Evolutionary conservation across 2,888 invertebrate genomes (phyloP), one percentile per base, ranked within the genome.

Genomic region (Polymixis flavicincta): DNA sequence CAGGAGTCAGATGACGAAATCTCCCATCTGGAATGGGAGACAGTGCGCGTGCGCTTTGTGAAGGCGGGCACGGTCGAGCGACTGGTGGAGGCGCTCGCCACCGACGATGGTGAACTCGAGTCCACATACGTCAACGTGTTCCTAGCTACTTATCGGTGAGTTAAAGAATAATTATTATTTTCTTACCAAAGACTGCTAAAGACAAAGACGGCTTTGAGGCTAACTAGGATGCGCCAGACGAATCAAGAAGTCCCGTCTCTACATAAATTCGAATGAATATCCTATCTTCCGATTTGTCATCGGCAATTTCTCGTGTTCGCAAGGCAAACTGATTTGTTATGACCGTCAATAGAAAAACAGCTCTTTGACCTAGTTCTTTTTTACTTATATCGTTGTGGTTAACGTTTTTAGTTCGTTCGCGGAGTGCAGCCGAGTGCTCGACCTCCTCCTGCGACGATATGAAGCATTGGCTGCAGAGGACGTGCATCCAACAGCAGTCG

Each of bases 1-100:
- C 94, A 98, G 98, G 98, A 98, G 92, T 98, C 98, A 5, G 98
- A 98, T 92, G 98, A 98, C 95, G 98, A 98, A 96, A 99, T 99
- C 88, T 99, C 99, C 68, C 99, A 99, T 94, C 96, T 99, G 93
- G 99, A 99, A 97, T 99, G 99, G 99, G 99, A 99, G 97, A 99
- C 99, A 59, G 99, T 99, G 84, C 97, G 99, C 84, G 99, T 99
- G 82, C 98, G 99, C 78, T 98, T 99, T 92, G 98, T 99, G 86
- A 99, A 99, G 96, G 99, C 99, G 25, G 99, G 99, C 74, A 99
- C 99, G 6, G 97, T 99, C 87, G 98, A 98, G 92, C 98, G 98
- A 89, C 97, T 99, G 84, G 99, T 99, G 75, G 99, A 99, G 95
- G 98, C 99, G 76, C 97, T 99, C 87, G 98, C 99, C 81, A 98